Evolutionary conservation across 2,888 invertebrate species (phyloP).

Genomic region (Troides aeacus): DNA sequence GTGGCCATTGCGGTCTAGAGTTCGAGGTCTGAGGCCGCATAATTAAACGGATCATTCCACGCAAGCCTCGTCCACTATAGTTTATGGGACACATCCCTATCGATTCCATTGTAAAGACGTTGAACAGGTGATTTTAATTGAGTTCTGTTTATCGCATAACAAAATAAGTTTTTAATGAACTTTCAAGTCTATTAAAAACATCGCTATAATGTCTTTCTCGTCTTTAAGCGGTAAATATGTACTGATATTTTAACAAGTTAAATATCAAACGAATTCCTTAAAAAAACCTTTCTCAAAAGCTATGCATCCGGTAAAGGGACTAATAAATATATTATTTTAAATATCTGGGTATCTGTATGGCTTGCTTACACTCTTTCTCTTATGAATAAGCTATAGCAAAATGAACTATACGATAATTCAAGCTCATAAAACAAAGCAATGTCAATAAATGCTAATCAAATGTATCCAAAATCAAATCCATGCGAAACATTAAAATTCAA

Average conservation of each 20-base stretch:
- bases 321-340: background rate
- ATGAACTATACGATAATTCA: background rate
- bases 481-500: conserved; percentile 70
- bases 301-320: background rate
- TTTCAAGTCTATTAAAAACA: conserved; percentile 17
- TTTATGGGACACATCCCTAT: conserved; percentile 53
- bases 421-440: background rate
- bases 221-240: conserved; percentile 38
- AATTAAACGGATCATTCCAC: conserved; percentile 61
- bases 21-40: conserved; percentile 48
- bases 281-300: background rate
- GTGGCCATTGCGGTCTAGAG: conserved; percentile 36
- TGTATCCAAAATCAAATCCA: conserved; percentile 40
- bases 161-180: conserved; percentile 37
- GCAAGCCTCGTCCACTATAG: conserved; percentile 43
- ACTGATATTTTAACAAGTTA: conserved; percentile 30
- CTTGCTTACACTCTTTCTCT: background rate
- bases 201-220: conserved; percentile 4
- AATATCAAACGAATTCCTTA: background rate
- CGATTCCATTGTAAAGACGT: conserved; percentile 52
- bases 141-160: conserved; percentile 42
- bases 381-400: background rate
- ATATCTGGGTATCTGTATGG: background rate
- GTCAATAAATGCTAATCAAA: conserved; percentile 26
- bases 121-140: conserved; percentile 62